A percentile compares a stretch with the other conserved stretches of the same genome.
These are phyloP conservation scores for Pollimyrus isidori DNA, from an alignment of 2,113 vertebrate species.

Conservation along the genomic window DNA sequence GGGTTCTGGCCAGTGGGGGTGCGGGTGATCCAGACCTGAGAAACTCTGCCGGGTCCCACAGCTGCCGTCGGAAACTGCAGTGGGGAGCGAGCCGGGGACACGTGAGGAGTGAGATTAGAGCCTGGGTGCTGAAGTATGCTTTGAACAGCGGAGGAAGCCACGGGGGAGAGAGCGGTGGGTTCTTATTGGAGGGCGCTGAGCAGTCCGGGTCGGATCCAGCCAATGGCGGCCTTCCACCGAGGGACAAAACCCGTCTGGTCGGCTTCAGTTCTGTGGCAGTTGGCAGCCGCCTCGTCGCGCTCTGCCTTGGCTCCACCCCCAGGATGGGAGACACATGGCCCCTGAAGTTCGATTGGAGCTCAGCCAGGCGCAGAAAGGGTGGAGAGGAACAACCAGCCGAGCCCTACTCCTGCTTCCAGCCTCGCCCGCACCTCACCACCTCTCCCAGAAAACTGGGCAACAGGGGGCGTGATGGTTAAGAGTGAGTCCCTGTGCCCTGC, in stretches of 20 bases:
- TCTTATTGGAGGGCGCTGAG: slow-evolving; percentile 23
- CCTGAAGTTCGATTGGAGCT: slow-evolving; percentile 14
- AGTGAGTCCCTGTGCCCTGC: not conserved
- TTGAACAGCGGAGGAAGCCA: slow-evolving; percentile 17
- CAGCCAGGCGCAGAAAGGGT: not conserved
- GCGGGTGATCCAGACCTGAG: not conserved
- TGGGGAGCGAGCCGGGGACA: not conserved
- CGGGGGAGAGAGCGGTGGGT: slow-evolving; percentile 7
- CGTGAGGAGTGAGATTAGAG: not conserved
- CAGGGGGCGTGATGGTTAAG: not conserved
- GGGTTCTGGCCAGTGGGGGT: not conserved
- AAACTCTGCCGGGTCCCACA: not conserved
- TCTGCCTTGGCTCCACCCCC: slow-evolving; percentile 21
- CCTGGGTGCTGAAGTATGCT: slow-evolving; percentile 8
- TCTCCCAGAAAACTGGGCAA: not conserved
- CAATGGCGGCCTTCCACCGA: slow-evolving; percentile 4
- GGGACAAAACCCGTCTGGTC: slow-evolving; percentile 23
- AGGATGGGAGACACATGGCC: slow-evolving; percentile 21
- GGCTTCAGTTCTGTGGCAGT: slow-evolving; percentile 26
- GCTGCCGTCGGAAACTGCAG: slow-evolving; percentile 22
- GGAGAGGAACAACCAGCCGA: not conserved
- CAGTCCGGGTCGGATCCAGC: slow-evolving; percentile 28
- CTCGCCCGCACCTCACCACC: not conserved
- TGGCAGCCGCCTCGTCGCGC: not conserved
- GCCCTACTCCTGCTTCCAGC: not conserved